Evolutionary conservation across 2,797 vertebrate species (phyloP).

Genomic region (Hypotaenidia okinawae): DNA sequence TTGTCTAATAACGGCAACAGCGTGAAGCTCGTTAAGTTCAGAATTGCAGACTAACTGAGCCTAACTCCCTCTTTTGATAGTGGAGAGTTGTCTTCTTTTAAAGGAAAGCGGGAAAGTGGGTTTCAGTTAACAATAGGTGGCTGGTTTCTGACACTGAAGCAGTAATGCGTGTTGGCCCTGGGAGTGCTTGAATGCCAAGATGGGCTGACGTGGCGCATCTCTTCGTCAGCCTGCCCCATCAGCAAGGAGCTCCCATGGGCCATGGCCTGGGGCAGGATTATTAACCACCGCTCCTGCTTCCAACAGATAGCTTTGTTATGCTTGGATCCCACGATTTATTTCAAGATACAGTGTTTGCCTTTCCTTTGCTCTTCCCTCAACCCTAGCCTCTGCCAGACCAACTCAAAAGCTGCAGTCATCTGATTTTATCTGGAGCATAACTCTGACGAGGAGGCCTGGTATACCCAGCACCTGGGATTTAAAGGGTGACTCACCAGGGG

Average conservation of each 20-base stretch:
- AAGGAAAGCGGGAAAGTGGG: neutral
- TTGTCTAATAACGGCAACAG: conserved; percentile 3
- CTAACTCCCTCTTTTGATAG: neutral
- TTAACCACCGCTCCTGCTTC: neutral
- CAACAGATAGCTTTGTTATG: neutral
- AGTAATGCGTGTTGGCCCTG: neutral
- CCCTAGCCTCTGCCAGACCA: neutral
- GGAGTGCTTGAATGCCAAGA: rapidly evolving
- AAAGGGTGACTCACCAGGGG: neutral
- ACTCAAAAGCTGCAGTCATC: neutral
- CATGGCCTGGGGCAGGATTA: neutral
- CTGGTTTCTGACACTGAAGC: neutral
- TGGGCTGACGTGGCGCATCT: rapidly evolving
- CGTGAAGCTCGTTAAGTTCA: neutral
- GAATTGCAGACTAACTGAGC: neutral
- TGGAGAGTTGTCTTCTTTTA: neutral
- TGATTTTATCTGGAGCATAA: neutral
- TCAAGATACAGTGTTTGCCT: neutral
- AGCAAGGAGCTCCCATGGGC: neutral
- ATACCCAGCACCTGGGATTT: rapidly evolving
- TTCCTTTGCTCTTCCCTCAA: conserved; percentile 5
- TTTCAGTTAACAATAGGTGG: neutral
- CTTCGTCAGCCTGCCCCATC: neutral
- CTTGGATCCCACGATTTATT: neutral
- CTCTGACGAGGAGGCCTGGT: neutral